Percentiles rank a stretch among this genome's conserved stretches.
Conservation (phyloP, 92 coral and sea anemone species). For the Plumapathes pennacea region DNA sequence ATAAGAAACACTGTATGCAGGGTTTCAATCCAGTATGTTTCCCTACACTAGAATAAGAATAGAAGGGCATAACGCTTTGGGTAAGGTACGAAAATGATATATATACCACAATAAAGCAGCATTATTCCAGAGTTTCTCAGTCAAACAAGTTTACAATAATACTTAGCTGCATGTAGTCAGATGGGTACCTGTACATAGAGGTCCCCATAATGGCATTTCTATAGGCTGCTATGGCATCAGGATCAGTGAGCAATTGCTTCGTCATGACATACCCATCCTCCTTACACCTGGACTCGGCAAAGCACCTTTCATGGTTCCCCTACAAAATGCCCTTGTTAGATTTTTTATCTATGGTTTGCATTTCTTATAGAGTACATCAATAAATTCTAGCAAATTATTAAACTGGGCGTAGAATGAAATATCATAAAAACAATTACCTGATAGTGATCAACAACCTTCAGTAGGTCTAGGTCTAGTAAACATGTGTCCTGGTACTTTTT, state of each 20-base stretch:
- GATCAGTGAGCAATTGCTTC: not conserved
- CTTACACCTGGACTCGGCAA: slow-evolving; percentile 6
- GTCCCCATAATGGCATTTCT: slow-evolving; percentile 13
- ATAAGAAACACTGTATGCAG: slow-evolving; percentile 7
- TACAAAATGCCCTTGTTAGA: too few species aligned
- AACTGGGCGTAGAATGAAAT: too few species aligned
- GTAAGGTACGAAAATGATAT: not conserved
- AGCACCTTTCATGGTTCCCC: slow-evolving; percentile 14
- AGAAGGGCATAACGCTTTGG: not conserved
- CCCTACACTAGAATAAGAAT: slow-evolving; percentile 4
- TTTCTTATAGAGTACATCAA: too few species aligned
- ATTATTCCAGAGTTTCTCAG: not conserved
- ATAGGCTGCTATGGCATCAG: slow-evolving; percentile 7
- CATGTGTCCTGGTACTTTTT: slow-evolving; percentile 14
- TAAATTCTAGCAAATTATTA: too few species aligned
- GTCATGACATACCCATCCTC: slow-evolving; percentile 9
- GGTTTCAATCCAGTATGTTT: slow-evolving; percentile 16
- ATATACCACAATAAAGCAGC: too few species aligned
- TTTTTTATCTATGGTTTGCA: too few species aligned
- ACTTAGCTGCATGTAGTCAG: slow-evolving; percentile 20
- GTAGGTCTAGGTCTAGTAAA: slow-evolving; percentile 1
- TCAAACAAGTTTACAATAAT: not conserved
- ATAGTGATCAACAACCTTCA: slow-evolving; percentile 14
- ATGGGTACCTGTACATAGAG: slow-evolving; percentile 2
- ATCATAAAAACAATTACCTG: slow-evolving; percentile 3